phyloP scores from a whole-genome alignment of 2,888 invertebrate species.

The Spodoptera littoralis region DNA sequence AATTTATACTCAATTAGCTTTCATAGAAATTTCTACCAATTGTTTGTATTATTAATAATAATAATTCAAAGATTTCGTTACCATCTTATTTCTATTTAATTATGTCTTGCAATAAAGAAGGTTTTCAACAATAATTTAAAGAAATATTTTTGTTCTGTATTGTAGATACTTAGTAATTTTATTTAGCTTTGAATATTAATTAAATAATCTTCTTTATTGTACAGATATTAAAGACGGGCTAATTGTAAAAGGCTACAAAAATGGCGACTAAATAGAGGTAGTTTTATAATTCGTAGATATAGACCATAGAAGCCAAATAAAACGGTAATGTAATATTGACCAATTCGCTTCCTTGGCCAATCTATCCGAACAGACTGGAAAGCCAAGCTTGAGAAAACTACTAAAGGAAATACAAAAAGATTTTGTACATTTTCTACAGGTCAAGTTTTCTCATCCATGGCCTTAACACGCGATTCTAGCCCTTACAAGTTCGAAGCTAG shows the following conservation, averaged over 20 bases:
- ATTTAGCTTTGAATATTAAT: constrained; percentile 6
- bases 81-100: constrained; percentile 60
- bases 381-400: constrained; percentile 16
- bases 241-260: constrained; percentile 67
- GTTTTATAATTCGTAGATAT: constrained; percentile 65
- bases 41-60: constrained; percentile 35
- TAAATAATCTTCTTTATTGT: constrained; percentile 49
- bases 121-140: constrained; percentile 1
- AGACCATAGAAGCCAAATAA: constrained; percentile 60
- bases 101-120: constrained; percentile 53
- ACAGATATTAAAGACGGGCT: constrained; percentile 53
- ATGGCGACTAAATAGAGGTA: constrained; percentile 69
- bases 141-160: constrained; percentile 3
- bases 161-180: constrained; percentile 29
- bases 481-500: constrained; percentile 41
- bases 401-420: too few species aligned
- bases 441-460: constrained; percentile 21
- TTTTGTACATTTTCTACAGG: constrained; percentile 6
- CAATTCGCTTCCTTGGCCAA: constrained; percentile 72
- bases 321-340: constrained; percentile 65
- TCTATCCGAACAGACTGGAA: constrained; percentile 50
- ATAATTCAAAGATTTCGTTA: constrained; percentile 67
- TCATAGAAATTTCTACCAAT: constrained; percentile 63
- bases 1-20: constrained; percentile 59
- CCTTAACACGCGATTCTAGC: constrained; percentile 54